Evolutionary conservation across 2,888 invertebrate species (phyloP).

Genomic region (Unio pictorum): DNA sequence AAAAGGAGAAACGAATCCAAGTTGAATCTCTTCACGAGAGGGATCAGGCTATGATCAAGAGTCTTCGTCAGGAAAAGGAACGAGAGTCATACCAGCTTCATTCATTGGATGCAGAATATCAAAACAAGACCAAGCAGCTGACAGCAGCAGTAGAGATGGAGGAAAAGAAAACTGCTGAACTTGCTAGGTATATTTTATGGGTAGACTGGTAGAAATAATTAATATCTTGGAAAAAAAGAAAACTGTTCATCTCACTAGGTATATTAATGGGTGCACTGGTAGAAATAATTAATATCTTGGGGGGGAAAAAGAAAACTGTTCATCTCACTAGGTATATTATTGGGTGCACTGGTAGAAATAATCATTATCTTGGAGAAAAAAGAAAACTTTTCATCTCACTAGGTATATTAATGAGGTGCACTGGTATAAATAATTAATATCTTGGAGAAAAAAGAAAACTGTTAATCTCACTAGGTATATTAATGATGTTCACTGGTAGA

Average conservation of each 20-base stretch:
- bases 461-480: constrained; percentile 30
- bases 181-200: constrained; percentile 25
- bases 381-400: too few species aligned
- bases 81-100: constrained; percentile 42
- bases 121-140: constrained; percentile 33
- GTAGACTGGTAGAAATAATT: background rate
- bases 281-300: too few species aligned
- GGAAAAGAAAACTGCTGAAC: constrained; percentile 26
- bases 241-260: too few species aligned
- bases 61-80: constrained; percentile 54
- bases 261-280: too few species aligned
- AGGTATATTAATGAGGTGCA: too few species aligned
- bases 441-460: constrained; percentile 7
- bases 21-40: constrained; percentile 45
- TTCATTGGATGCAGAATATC: constrained; percentile 35
- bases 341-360: too few species aligned
- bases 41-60: constrained; percentile 44
- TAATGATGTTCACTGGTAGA: background rate
- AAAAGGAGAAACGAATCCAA: constrained; percentile 49
- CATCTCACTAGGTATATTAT: too few species aligned
- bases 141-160: constrained; percentile 33
- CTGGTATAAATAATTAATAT: too few species aligned
- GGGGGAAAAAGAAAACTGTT: too few species aligned
- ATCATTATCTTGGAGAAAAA: too few species aligned
- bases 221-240: background rate